Conservation (phyloP, 2,797 vertebrate genomes). For the Sphenopsis melanotis region DNA sequence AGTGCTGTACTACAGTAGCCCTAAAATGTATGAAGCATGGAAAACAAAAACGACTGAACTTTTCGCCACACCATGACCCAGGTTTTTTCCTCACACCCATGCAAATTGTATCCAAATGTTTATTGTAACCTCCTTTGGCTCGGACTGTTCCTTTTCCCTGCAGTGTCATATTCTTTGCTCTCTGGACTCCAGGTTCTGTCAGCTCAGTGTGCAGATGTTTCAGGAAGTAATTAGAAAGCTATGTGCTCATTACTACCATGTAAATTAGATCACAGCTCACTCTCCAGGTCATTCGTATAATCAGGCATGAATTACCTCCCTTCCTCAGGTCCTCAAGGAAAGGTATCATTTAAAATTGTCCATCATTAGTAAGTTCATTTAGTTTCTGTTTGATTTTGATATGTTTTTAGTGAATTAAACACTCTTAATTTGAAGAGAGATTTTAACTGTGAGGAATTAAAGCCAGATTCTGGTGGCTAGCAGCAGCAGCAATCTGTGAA, state of each 20-base stretch:
- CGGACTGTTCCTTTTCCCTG: neutral
- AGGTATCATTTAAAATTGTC: neutral
- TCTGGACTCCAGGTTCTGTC: neutral
- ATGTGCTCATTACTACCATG: neutral
- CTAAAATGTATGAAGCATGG: neutral
- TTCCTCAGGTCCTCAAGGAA: neutral
- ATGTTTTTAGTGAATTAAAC: slow-evolving; percentile 5
- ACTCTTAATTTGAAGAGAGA: neutral
- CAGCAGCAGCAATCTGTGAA: slow-evolving; percentile 40
- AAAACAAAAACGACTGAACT: neutral
- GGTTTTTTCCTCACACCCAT: neutral
- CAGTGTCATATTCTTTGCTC: neutral
- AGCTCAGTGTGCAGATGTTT: neutral
- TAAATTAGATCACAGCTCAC: neutral
- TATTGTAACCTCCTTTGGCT: neutral
- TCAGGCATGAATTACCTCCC: neutral
- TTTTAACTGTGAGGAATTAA: slow-evolving; percentile 13
- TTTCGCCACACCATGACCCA: neutral
- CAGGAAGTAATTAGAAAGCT: neutral
- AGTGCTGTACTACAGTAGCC: neutral
- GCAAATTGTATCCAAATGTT: slow-evolving; percentile 16
- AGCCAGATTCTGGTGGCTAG: slow-evolving; percentile 40
- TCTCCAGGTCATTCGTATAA: neutral
- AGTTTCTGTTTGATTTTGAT: neutral
- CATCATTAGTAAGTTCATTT: neutral